Evolutionary conservation across 2,113 vertebrate species (phyloP).

Genomic region (Sminthopsis crassicaudata): DNA sequence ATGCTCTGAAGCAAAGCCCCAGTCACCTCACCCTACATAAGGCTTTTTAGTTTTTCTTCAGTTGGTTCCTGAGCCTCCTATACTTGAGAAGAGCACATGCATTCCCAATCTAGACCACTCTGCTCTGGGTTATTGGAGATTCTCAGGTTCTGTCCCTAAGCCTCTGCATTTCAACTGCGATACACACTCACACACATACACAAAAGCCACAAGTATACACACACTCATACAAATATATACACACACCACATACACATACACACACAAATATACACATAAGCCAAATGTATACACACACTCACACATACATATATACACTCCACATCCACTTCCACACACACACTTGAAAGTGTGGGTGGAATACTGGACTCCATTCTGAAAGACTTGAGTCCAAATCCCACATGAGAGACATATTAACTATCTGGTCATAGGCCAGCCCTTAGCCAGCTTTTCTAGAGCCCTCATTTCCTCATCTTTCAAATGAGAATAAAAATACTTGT

Average conservation of each 20-base stretch:
- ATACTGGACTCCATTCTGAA: background rate
- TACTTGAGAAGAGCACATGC: background rate
- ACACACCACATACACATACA: too few relatives aligned
- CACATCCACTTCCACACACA: background rate
- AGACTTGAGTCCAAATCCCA: background rate
- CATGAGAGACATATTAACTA: background rate
- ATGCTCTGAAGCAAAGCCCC: background rate
- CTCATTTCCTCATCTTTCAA: background rate
- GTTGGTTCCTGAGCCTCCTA: background rate
- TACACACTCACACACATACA: background rate
- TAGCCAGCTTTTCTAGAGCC: background rate
- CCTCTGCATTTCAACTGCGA: too few relatives aligned
- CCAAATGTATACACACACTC: too few relatives aligned
- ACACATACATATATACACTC: too few relatives aligned
- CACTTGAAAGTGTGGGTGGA: background rate
- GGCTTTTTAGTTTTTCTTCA: background rate
- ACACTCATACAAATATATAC: background rate
- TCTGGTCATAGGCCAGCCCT: background rate
- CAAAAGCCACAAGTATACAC: too few relatives aligned
- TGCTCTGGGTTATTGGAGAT: background rate
- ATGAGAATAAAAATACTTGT: background rate
- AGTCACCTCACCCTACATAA: background rate
- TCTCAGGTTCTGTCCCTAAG: background rate
- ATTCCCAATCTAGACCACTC: background rate
- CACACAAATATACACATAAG: too few relatives aligned